Percentiles rank a stretch among this genome's conserved stretches.
phyloP scores from a whole-genome alignment of 2,113 vertebrate species.

The Erinaceus europaeus region DNA sequence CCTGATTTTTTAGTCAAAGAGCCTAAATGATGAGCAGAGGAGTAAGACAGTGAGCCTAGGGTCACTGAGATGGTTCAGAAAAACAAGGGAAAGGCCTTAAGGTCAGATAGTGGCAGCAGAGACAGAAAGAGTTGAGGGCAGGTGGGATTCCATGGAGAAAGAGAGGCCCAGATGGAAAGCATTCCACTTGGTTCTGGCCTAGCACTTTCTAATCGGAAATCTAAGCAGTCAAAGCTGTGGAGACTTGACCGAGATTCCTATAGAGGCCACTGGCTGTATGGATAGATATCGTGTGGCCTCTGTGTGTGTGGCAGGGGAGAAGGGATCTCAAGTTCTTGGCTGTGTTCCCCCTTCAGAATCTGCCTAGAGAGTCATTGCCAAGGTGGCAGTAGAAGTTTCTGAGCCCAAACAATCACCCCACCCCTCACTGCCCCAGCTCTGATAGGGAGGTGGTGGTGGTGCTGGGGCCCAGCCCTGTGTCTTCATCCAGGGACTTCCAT shows the following conservation, averaged over 20 bases:
- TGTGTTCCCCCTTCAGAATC: neutral
- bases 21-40: neutral
- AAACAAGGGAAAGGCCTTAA: neutral
- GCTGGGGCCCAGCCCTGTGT: neutral
- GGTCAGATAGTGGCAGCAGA: neutral
- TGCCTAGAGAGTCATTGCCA: slow-evolving; percentile 28
- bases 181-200: neutral
- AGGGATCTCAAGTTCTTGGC: neutral
- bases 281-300: neutral
- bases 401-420: neutral
- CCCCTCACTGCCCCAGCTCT: neutral
- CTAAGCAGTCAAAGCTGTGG: neutral
- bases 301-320: neutral
- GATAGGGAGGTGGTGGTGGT: neutral
- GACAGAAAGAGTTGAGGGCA: neutral
- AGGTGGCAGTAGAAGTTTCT: slow-evolving; percentile 25
- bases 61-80: neutral
- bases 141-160: neutral
- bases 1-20: neutral
- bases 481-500: slow-evolving; percentile 35
- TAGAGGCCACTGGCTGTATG: neutral
- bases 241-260: neutral
- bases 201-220: neutral
- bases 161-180: neutral
- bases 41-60: neutral